These are phyloP conservation scores for Nebria ingens DNA, from an alignment of 1,140 invertebrate genomes.

Conservation along the genomic window DNA sequence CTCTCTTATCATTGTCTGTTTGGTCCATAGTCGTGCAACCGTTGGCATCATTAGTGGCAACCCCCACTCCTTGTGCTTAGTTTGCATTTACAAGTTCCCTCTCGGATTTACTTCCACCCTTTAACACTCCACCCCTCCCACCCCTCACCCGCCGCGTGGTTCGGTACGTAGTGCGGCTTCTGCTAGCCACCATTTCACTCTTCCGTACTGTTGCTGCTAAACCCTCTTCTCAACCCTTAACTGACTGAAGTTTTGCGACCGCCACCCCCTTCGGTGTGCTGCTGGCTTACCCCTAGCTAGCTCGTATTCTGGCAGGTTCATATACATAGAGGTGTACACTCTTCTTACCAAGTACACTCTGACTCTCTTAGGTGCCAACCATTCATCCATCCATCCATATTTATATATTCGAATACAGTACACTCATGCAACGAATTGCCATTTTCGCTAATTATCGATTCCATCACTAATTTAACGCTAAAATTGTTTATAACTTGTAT, in stretches of 20 bases:
- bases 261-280: slow-evolving; percentile 11
- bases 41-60: slow-evolving; percentile 3
- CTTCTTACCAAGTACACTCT: slow-evolving; percentile 15
- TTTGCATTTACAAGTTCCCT: slow-evolving; percentile 34
- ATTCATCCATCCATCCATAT: no score
- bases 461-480: no score
- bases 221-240: no score
- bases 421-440: not conserved
- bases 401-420: no score
- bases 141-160: no score
- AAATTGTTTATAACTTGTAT: no score
- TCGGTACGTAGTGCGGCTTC: no score
- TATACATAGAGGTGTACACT: slow-evolving; percentile 35
- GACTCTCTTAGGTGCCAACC: not conserved
- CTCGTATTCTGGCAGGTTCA: slow-evolving; percentile 32
- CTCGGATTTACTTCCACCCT: slow-evolving; percentile 20
- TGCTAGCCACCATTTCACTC: not conserved
- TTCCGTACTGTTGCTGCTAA: not conserved
- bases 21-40: not conserved
- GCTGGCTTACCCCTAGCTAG: slow-evolving; percentile 20
- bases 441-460: no score
- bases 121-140: not conserved
- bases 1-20: not conserved
- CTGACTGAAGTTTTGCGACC: not conserved
- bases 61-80: slow-evolving; percentile 26